Evolutionary conservation across 2,888 invertebrate genomes (phyloP).

Genomic region (Nemapogon koenigi): DNA sequence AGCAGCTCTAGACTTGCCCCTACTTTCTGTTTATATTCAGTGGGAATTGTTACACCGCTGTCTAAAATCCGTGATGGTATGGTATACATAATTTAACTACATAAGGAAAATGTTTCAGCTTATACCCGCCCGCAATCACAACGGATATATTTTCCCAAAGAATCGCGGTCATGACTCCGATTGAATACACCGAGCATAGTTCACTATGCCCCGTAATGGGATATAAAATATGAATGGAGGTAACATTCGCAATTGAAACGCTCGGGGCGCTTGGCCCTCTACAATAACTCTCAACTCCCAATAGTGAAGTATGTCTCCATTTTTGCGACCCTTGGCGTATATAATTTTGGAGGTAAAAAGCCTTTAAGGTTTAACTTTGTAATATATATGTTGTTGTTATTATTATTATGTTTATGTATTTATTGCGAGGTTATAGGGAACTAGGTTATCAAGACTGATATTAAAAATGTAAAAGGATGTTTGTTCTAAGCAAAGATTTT

Average conservation of each 20-base stretch:
- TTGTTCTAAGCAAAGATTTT: too few relatives aligned
- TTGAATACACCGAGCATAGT: slow-evolving; percentile 31
- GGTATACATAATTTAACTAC: too few relatives aligned
- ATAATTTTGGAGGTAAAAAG: slow-evolving; percentile 57
- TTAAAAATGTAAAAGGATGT: too few relatives aligned
- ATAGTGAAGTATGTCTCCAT: slow-evolving; percentile 56
- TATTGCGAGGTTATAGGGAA: too few relatives aligned
- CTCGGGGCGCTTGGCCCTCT: slow-evolving; percentile 31
- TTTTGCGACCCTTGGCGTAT: slow-evolving; percentile 47
- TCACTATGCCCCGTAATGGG: slow-evolving; percentile 28
- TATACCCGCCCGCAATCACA: neutral
- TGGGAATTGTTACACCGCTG: too few relatives aligned
- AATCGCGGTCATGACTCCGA: slow-evolving; percentile 20
- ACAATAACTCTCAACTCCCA: slow-evolving; percentile 47
- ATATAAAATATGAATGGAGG: slow-evolving; percentile 48
- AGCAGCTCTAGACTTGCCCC: too few relatives aligned
- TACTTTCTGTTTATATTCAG: too few relatives aligned
- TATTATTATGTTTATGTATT: too few relatives aligned
- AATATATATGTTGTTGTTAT: slow-evolving; percentile 49
- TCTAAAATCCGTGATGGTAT: too few relatives aligned
- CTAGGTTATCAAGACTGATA: too few relatives aligned
- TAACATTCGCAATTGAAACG: slow-evolving; percentile 22
- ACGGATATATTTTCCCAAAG: slow-evolving; percentile 2
- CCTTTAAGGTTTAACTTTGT: slow-evolving; percentile 47
- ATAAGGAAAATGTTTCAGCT: neutral